phyloP scores from a whole-genome alignment of 2,888 invertebrate species.

The Parnassius apollo region DNA sequence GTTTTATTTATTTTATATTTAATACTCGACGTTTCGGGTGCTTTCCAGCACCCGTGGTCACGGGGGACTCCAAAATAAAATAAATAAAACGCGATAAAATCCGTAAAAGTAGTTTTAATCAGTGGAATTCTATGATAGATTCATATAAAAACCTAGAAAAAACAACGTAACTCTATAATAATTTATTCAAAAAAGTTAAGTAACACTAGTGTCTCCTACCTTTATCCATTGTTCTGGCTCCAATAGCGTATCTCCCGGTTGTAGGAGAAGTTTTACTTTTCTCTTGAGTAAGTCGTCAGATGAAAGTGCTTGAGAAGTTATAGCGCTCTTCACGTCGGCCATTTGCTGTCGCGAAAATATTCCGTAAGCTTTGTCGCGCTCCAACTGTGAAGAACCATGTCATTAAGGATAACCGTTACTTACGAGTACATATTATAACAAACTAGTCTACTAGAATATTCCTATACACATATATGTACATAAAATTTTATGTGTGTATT shows the following conservation, averaged over 20 bases:
- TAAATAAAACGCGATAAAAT: too few relatives aligned
- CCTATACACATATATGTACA: too few relatives aligned
- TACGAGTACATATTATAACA: conserved; percentile 2
- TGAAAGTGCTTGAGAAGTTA: conserved; percentile 51
- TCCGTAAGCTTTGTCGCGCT: conserved; percentile 71
- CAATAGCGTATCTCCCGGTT: conserved; percentile 75
- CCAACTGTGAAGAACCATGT: conserved; percentile 49
- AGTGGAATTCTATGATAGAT: too few relatives aligned
- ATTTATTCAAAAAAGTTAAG: background rate
- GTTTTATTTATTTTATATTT: too few relatives aligned
- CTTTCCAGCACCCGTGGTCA: too few relatives aligned
- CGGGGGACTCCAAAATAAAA: too few relatives aligned
- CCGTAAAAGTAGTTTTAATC: too few relatives aligned
- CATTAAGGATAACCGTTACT: conserved; percentile 8
- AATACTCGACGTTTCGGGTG: too few relatives aligned
- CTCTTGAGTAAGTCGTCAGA: conserved; percentile 61
- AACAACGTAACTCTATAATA: too few relatives aligned
- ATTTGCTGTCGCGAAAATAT: conserved; percentile 67
- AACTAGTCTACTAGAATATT: too few relatives aligned
- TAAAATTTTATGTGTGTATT: too few relatives aligned
- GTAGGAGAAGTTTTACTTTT: conserved; percentile 71
- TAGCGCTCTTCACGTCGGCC: conserved; percentile 56
- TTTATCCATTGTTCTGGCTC: conserved; percentile 75
- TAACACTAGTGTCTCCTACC: conserved; percentile 46
- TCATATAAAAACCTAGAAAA: too few relatives aligned